phyloP scores from a whole-genome alignment of 1,140 invertebrate species.

The Amyelois transitella region DNA sequence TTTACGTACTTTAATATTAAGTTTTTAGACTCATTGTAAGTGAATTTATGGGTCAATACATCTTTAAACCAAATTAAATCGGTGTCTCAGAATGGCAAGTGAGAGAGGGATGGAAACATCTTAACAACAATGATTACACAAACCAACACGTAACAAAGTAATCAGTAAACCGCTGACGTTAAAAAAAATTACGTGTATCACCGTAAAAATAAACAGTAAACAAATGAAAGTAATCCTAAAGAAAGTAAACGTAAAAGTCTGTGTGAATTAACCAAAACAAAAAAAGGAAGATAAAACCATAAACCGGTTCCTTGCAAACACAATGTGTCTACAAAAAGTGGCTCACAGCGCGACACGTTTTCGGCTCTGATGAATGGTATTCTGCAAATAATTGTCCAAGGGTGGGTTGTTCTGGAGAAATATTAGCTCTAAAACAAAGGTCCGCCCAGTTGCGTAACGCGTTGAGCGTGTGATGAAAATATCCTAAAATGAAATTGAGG shows the following conservation, averaged over 20 bases:
- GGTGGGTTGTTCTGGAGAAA: not conserved
- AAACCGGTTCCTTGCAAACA: slow-evolving; percentile 11
- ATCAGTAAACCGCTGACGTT: not conserved
- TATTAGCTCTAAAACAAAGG: not conserved
- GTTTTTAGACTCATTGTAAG: too few relatives aligned
- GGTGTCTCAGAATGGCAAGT: too few relatives aligned
- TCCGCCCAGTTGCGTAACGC: not conserved
- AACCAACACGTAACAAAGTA: too few relatives aligned
- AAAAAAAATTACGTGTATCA: not conserved
- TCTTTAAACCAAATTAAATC: too few relatives aligned
- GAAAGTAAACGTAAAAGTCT: slow-evolving; percentile 5
- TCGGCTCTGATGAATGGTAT: slow-evolving; percentile 45
- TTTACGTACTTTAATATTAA: too few relatives aligned
- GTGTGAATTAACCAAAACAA: slow-evolving; percentile 14
- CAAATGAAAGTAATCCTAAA: not conserved
- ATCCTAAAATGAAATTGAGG: not conserved
- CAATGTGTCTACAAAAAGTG: not conserved
- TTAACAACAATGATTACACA: too few relatives aligned
- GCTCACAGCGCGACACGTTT: not conserved
- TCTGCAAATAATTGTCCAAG: slow-evolving; percentile 51
- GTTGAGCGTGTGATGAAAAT: not conserved
- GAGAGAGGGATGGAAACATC: too few relatives aligned
- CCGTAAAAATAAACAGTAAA: not conserved
- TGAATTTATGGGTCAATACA: too few relatives aligned
- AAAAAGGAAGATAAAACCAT: slow-evolving; percentile 17